Evolutionary conservation across 2,797 vertebrate species (phyloP), one percentile per base, ranked within the genome.

Genomic region (Rhyacichthys aspro): DNA sequence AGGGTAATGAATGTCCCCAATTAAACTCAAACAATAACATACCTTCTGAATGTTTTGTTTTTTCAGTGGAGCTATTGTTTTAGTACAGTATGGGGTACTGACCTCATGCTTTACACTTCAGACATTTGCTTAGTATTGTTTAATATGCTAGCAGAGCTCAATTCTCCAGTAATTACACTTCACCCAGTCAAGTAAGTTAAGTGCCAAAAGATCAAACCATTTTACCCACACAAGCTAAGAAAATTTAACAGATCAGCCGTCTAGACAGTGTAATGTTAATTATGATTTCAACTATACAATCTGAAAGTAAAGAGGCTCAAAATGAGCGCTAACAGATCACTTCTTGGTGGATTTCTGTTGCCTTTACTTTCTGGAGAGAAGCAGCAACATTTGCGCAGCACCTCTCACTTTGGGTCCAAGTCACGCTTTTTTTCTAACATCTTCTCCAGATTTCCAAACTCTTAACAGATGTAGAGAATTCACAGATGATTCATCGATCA

Each of bases 391-490:
- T 83, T 85, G 79, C 63, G 52, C 67, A 68, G 76, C 62, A 70
- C 65, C 82, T 90, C 86, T 89, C 75, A 78, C 89, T 86, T 87
- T 85, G 68, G 17, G 78, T 91, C 85, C 79, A 86, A 91, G 87
- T 73, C 9, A 85, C 67, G 72, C 78, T 84, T 85, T 86, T 85
- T 78, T 46, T 57, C 71, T 73, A 85, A 89, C 88, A 84, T 88
- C 86, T 90, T 90, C 94, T 87, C 90, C 86, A 87, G 85, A 91
- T 92, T 89, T 85, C 82, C 79, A 94, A 95, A 94, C 90, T 85
- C 92, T 91, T 93, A 93, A 91, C 94, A 97, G 94, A 96, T 95
- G 93, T 89, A 91, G 78, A 89, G 88, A 92, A 93, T 88, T 91
- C 87, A 88, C 47, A 79, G 88, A 94, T 93, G 64, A 94, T 92